phyloP scores from a whole-genome alignment of 2,888 invertebrate species.

The Lochmaea crataegi region DNA sequence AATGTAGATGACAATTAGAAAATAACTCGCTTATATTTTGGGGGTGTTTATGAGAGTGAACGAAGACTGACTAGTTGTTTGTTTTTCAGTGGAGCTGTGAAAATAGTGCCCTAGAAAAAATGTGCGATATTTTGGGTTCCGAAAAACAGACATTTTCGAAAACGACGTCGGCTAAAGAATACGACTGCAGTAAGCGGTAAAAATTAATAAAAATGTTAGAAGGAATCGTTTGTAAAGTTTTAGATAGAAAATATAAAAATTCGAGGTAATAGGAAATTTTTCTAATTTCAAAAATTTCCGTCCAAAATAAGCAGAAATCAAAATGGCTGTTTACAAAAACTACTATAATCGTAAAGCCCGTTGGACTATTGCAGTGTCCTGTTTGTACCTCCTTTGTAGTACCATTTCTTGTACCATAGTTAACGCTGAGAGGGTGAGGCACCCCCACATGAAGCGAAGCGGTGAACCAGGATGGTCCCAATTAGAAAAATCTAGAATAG shows the following conservation, averaged over 20 bases:
- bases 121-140: conserved; percentile 35
- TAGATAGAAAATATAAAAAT: conserved; percentile 49
- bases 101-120: conserved; percentile 38
- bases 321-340: conserved; percentile 59
- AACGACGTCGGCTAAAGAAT: conserved; percentile 21
- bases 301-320: conserved; percentile 36
- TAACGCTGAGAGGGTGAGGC: conserved; percentile 52
- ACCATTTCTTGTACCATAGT: conserved; percentile 52
- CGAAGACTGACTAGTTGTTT: conserved; percentile 27
- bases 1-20: conserved; percentile 27
- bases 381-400: conserved; percentile 58
- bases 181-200: conserved; percentile 34
- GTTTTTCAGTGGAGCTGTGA: conserved; percentile 34
- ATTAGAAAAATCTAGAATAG: conserved; percentile 39
- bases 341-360: conserved; percentile 54
- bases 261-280: conserved; percentile 46
- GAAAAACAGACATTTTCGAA: conserved; percentile 23
- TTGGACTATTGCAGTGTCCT: conserved; percentile 55
- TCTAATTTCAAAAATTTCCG: conserved; percentile 36
- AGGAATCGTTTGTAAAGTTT: conserved; percentile 39
- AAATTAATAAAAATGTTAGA: conserved; percentile 37
- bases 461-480: conserved; percentile 34
- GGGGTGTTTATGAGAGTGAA: conserved; percentile 24
- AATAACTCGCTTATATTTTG: conserved; percentile 18
- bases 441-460: conserved; percentile 48